Percentiles rank a stretch among this genome's conserved stretches.
Evolutionary conservation across 2,113 vertebrate genomes (phyloP).

Genomic region (Bos taurus): DNA sequence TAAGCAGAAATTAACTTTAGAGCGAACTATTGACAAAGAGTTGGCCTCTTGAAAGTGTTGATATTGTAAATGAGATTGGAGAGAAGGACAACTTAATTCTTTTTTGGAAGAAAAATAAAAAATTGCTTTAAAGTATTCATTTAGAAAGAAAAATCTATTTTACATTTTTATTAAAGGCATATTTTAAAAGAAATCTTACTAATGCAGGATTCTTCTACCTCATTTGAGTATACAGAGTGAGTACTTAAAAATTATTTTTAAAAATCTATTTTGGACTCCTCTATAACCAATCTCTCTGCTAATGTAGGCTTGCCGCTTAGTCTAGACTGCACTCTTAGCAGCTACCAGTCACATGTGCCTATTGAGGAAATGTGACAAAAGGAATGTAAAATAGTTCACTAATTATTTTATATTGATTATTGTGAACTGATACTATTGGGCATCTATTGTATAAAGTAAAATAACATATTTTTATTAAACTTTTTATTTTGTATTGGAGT

Average conservation of each 20-base stretch:
- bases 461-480: neutral
- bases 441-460: neutral
- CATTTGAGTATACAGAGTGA: neutral
- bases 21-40: neutral
- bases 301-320: neutral
- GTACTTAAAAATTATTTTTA: neutral
- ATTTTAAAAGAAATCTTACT: neutral
- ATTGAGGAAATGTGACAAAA: neutral
- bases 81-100: neutral
- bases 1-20: neutral
- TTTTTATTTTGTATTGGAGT: neutral
- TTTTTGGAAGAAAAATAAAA: neutral
- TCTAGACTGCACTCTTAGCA: neutral
- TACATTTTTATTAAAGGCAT: neutral
- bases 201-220: neutral
- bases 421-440: neutral
- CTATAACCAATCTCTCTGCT: neutral
- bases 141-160: constrained; percentile 32
- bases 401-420: neutral
- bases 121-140: neutral
- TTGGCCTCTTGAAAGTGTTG: neutral
- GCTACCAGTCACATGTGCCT: neutral
- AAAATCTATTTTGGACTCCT: neutral
- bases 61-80: neutral
- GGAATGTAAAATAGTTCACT: neutral